Base-by-base conservation (phyloP, 2,113 vertebrate genomes). In the Hylia prasina region DNA sequence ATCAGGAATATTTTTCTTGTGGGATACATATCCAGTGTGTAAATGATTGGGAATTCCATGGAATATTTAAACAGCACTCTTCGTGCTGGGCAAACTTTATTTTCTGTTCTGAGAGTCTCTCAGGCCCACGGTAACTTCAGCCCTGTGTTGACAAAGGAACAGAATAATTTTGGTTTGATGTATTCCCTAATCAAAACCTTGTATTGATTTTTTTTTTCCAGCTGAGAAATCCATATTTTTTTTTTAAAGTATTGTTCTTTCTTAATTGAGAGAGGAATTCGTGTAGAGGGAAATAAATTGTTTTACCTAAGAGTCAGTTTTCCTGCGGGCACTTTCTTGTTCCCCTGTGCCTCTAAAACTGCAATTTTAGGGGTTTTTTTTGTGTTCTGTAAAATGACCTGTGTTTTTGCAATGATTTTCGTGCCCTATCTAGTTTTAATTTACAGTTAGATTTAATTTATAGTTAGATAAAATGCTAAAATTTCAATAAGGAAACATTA, bases 11-110 rank as follows among this genome's bases (percentile, higher is more conserved):
- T 45, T 64, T 60, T 75, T 39, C 31, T 56, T 44, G 44, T 12
- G n/a, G 63, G 30, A 80, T 47, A 9, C 1, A 0, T 3, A 10
- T 25, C 25, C 3, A 1, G 24, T 37, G 20, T 61, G 37, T 8
- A 23, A 76, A 45, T 19, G 12, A 53, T 4, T 77, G 58, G 19
- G 79, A 83, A 35, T 35, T 47, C 5, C 6, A 10, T 17, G 25
- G 56, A 42, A 16, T 37, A 9, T 28, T 8, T 69, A 23, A 7
- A 53, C 37, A 45, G 9, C 3, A 25, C 14, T 27, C 30, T 54
- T 68, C 2, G 11, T 66, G 24, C 42, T 60, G 31, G 47, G 17
- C 33, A 75, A 33, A n/a, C 1, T 3, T 45, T 44, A 57, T 68
- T 83, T 27, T 56, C n/a, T 16, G 27, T 45, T 76, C 30, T 25